Conservation (phyloP, 2,797 vertebrate genomes). For the Lutjanus campechanus region DNA sequence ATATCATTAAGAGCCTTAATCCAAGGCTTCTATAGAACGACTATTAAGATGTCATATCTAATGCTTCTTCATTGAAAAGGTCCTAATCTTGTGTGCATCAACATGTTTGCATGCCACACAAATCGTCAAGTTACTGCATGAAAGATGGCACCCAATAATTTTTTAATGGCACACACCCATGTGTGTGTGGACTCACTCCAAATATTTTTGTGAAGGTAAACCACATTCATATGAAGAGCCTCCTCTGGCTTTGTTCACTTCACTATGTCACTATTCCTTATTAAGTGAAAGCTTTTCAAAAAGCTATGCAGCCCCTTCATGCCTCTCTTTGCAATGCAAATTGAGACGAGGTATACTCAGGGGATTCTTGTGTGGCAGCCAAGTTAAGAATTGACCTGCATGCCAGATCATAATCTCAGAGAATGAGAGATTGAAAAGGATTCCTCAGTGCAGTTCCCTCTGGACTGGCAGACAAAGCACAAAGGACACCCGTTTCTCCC, state of each 20-base stretch:
- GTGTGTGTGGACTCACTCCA: slow-evolving; percentile 36
- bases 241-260: slow-evolving; percentile 36
- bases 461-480: slow-evolving; percentile 66
- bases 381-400: slow-evolving; percentile 77
- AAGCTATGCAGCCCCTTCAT: slow-evolving; percentile 36
- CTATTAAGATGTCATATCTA: slow-evolving; percentile 5
- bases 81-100: not conserved
- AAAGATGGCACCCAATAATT: slow-evolving; percentile 21
- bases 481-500: slow-evolving; percentile 63
- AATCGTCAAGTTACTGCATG: slow-evolving; percentile 2
- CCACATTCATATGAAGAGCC: slow-evolving; percentile 19
- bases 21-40: not conserved
- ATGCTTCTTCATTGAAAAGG: not conserved
- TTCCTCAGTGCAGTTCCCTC: slow-evolving; percentile 62
- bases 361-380: slow-evolving; percentile 76
- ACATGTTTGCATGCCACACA: slow-evolving; percentile 12
- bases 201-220: slow-evolving; percentile 48
- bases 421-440: slow-evolving; percentile 65
- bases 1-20: not conserved
- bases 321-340: slow-evolving; percentile 71
- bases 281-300: slow-evolving; percentile 53
- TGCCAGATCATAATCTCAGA: slow-evolving; percentile 80
- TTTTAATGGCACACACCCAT: slow-evolving; percentile 30
- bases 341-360: slow-evolving; percentile 67
- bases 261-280: slow-evolving; percentile 55